These are phyloP conservation scores for Rousettus madagascariensis DNA, from an alignment of 2,797 vertebrate genomes.

Conservation along the genomic window DNA sequence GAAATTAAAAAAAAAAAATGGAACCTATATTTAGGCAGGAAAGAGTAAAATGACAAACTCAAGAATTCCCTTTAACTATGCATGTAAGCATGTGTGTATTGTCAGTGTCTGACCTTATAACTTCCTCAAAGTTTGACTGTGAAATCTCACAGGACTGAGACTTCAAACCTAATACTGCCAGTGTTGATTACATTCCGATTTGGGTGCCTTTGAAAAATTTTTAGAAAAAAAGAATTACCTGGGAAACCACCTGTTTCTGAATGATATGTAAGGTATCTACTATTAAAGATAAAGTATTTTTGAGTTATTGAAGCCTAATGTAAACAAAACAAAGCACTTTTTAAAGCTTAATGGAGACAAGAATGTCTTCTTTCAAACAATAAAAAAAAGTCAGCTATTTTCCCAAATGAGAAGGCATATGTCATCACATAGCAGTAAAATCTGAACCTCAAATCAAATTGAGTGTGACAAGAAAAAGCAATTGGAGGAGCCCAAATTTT, in stretches of 20 bases:
- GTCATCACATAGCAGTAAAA: not conserved
- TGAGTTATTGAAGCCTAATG: not conserved
- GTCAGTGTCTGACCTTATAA: not conserved
- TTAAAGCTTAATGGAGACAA: not conserved
- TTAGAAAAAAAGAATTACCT: not conserved
- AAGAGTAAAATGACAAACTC: not conserved
- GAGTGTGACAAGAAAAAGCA: not conserved
- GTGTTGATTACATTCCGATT: not conserved
- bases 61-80: not conserved
- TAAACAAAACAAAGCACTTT: not conserved
- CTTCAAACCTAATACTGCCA: not conserved
- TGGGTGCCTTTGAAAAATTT: not conserved
- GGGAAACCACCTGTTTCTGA: not conserved
- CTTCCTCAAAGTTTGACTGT: not conserved
- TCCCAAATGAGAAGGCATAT: not conserved
- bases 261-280: not conserved
- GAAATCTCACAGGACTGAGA: not conserved
- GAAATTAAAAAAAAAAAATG: not conserved
- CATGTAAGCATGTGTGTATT: not conserved
- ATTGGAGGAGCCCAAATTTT: not conserved
- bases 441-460: not conserved
- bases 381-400: not conserved
- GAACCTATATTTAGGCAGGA: not conserved
- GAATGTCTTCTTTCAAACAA: not conserved
- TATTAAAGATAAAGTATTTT: slow-evolving; percentile 19